Conservation (phyloP, 2,797 vertebrate genomes). For the Danio albolineatus region DNA sequence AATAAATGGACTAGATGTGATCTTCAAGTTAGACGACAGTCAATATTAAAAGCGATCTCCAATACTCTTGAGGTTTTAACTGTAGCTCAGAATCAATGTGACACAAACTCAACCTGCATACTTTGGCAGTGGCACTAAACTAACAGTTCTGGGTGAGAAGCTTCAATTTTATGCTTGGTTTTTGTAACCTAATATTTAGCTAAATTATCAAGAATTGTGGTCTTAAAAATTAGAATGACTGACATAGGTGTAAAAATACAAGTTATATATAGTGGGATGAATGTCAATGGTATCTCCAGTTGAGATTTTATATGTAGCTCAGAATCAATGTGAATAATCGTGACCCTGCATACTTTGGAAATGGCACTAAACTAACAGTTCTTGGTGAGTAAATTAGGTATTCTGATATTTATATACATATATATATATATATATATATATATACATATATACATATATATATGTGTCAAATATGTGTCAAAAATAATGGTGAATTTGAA, state of each 20-base stretch:
- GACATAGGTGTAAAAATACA: not conserved
- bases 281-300: not conserved
- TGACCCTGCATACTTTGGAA: slow-evolving; percentile 69
- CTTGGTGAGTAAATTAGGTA: slow-evolving; percentile 72
- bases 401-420: not conserved
- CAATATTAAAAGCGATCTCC: too few species aligned
- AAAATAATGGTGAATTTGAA: not conserved
- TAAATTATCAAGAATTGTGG: not conserved
- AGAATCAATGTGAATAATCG: slow-evolving; percentile 66
- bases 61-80: slow-evolving; percentile 51
- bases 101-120: slow-evolving; percentile 58
- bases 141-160: slow-evolving; percentile 64
- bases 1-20: too few species aligned
- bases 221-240: not conserved
- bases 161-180: not conserved
- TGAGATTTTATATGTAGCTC: slow-evolving; percentile 58
- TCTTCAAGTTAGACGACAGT: too few species aligned
- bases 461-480: too few species aligned
- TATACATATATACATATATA: too few species aligned
- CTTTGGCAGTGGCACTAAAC: slow-evolving; percentile 78
- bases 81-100: slow-evolving; percentile 59
- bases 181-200: not conserved
- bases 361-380: slow-evolving; percentile 80
- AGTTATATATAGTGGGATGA: not conserved
- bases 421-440: too few species aligned